Base-by-base conservation (phyloP, 1,140 invertebrate genomes). In the Ceratina calcarata region DNA sequence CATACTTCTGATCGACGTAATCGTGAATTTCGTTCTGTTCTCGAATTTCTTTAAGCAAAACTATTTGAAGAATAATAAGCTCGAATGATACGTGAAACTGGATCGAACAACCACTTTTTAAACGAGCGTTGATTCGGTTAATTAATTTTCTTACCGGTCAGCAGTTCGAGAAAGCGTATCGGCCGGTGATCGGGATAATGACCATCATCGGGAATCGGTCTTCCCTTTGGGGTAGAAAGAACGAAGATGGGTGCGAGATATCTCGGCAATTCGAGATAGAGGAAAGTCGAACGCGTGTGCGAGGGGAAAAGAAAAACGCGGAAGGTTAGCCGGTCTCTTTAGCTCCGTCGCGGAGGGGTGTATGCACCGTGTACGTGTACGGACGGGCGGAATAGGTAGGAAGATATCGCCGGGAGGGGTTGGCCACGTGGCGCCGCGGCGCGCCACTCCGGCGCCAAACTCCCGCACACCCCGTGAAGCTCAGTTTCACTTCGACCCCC, bases 341-440 rank as follows among this genome's bases (percentile, higher is more conserved):
- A 69, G 66, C 37, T 62, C 18, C 10, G 64, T 51, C 32, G 73
- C 57, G 73, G 8, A 45, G 24, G n/a, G 16, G 37, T 18, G 20
- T 13, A 24, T 1, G 16, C 10, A 18, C 3, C 16, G 71, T 12
- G 18, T 12, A 3, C 8, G 18, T 22, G 67, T 62, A 4, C 20
- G 32, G 64, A n/a, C 68, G 74, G 67, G 75, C 68, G 32, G 80
- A 65, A 76, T 84, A 79, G 79, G 77, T 73, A 81, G 77, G 65
- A 75, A 81, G 84, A 86, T 81, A 82, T 82, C 72, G 74, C 57
- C 72, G 79, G 87, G 86, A 86, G 86, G 88, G 87, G 88, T 88
- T 92, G 89, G 90, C 88, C 91, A 91, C 91, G 91, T 91, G 91
- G 91, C 91, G 91, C 91, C 91, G 89, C 88, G 91, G 90, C 91